Conservation (phyloP, 2,888 invertebrate species). For the Osmoderma eremita region DNA sequence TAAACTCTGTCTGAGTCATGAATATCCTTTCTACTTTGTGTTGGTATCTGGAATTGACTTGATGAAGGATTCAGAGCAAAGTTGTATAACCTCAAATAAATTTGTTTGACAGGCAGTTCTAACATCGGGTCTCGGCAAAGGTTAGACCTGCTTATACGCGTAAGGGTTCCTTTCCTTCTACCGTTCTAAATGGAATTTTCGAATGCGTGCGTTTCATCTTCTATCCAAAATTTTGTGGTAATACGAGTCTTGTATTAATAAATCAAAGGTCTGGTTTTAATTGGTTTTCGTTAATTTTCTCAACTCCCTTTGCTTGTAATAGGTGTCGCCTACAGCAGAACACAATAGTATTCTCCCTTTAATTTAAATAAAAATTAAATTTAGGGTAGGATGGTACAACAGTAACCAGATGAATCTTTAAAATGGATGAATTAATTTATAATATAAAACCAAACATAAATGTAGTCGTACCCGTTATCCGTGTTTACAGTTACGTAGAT, state of each 20-base stretch:
- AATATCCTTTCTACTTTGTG: constrained; percentile 1
- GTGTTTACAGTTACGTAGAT: too few relatives aligned
- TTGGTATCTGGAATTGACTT: constrained; percentile 1
- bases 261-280: constrained; percentile 25
- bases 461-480: too few relatives aligned
- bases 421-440: too few relatives aligned
- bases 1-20: not conserved
- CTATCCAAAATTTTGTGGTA: constrained; percentile 2
- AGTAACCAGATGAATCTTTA: too few relatives aligned
- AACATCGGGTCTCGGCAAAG: constrained; percentile 11
- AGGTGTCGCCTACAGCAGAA: not conserved
- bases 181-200: constrained; percentile 5
- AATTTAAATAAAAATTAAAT: too few relatives aligned
- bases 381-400: too few relatives aligned
- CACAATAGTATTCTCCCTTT: too few relatives aligned
- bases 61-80: constrained; percentile 15
- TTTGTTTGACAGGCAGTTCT: constrained; percentile 13
- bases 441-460: too few relatives aligned
- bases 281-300: constrained; percentile 11
- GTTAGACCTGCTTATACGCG: constrained; percentile 3
- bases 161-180: not conserved
- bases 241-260: constrained; percentile 12
- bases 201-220: not conserved
- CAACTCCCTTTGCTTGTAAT: constrained; percentile 3
- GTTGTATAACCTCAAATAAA: constrained; percentile 17